Evolutionary conservation across 2,113 vertebrate species (phyloP), one percentile per base, ranked within the genome.

Genomic region (Anser cygnoides): DNA sequence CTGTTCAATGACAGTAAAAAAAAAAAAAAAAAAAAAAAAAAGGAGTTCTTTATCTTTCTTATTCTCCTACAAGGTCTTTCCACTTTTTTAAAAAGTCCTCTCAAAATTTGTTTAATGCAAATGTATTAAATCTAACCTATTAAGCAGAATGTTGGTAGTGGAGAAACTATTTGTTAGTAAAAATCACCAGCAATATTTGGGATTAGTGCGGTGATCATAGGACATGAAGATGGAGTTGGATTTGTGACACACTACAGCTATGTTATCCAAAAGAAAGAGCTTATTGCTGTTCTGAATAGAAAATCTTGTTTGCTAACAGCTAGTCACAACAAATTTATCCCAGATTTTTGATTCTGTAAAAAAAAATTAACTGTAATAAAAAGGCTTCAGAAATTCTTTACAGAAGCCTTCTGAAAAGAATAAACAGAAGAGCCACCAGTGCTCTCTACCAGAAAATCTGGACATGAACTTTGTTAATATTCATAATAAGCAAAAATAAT

Each of bases 391-490:
- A 88, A 3, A 0, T 90, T 90, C 65, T 84, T 82, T 54, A 76
- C 13, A 93, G 65, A 89, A 87, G 18, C 22, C 9, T 28, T 86
- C 61, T 81, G 68, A 94, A 94, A 84, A 75, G 43, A 78, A 90
- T 31, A 43, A 88, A 75, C 15, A 81, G 68, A 89, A 90, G 23
- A 86, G 37, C 43, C 49, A 87, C 68, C 39, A 78, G 35, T 52
- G 29, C 21, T 93, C 28, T 83, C 49, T 89, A 94, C 73, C 70
- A 93, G 80, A 94, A 96, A 93, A 96, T 94, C 79, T 89, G 76
- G 82, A 88, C 44, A 50, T 41, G 29, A 93, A 84, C 52, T 89
- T 95, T 92, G 80, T 89, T 90, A 93, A 90, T 90, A 87, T 67
- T 90, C 70, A 87, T 95, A 95, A 94, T 90, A 95, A 81, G 68